Conservation (phyloP, 2,113 vertebrate species). For the Ochotona curzoniae region DNA sequence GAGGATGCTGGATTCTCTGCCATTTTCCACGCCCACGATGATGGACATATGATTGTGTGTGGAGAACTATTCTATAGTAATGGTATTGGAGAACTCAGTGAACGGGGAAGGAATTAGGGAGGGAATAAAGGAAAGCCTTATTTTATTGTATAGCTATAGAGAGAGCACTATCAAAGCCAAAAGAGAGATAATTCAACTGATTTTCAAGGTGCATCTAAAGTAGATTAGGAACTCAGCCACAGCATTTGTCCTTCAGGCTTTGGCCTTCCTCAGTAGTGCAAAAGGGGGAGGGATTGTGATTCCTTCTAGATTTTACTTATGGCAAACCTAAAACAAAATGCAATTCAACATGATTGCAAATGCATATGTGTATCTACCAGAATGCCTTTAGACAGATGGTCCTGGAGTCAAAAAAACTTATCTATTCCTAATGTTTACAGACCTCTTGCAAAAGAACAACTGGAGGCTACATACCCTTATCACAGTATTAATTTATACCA, state of each 20-base stretch:
- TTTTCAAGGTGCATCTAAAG: neutral
- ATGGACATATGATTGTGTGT: too few species aligned
- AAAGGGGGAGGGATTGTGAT: neutral
- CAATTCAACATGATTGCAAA: neutral
- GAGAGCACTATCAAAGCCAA: neutral
- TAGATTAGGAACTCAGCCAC: neutral
- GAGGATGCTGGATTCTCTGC: too few species aligned
- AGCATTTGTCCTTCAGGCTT: neutral
- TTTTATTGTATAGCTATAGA: neutral
- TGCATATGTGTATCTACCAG: neutral
- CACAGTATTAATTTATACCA: neutral
- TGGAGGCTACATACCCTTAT: neutral
- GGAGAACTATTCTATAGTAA: too few species aligned
- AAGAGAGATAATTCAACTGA: neutral
- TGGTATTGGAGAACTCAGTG: too few species aligned
- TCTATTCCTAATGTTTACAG: neutral
- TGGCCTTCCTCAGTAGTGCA: neutral
- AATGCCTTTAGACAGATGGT: neutral
- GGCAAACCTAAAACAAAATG: neutral
- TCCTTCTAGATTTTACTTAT: neutral
- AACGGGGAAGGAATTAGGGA: too few species aligned
- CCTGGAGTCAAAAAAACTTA: neutral
- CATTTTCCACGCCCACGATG: too few species aligned
- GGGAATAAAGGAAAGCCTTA: neutral
- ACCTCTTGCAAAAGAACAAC: neutral